Evolutionary conservation across 2,113 vertebrate species (phyloP).

Genomic region (Aleadryas rufinucha): DNA sequence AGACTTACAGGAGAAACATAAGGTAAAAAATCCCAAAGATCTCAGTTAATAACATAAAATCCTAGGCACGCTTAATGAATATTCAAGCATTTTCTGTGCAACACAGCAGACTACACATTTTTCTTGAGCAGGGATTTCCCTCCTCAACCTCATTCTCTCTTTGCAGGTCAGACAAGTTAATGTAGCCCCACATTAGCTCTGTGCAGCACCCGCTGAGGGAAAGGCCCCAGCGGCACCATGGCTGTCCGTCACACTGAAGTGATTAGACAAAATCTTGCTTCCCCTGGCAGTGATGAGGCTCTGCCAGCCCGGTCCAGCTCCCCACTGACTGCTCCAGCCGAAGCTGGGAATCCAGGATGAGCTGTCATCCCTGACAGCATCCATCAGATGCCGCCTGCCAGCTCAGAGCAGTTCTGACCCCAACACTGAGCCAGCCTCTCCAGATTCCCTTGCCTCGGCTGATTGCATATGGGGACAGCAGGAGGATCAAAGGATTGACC

Average conservation of each 20-base stretch:
- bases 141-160: background rate
- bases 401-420: background rate
- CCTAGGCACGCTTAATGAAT: background rate
- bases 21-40: background rate
- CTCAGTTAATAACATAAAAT: background rate
- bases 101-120: background rate
- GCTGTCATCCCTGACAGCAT: background rate
- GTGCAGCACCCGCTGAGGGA: background rate
- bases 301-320: background rate
- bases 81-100: background rate
- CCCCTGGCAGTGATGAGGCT: background rate
- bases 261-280: background rate
- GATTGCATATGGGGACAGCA: background rate
- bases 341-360: accelerated
- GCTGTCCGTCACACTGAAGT: background rate
- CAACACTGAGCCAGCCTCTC: background rate
- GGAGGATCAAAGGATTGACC: background rate
- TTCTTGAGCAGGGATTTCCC: background rate
- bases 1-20: background rate
- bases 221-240: accelerated
- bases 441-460: background rate
- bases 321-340: background rate
- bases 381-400: background rate
- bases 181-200: background rate
- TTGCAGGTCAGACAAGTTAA: background rate